Base-by-base conservation (phyloP, 2,797 vertebrate genomes). In the Muscicapa comitata region DNA sequence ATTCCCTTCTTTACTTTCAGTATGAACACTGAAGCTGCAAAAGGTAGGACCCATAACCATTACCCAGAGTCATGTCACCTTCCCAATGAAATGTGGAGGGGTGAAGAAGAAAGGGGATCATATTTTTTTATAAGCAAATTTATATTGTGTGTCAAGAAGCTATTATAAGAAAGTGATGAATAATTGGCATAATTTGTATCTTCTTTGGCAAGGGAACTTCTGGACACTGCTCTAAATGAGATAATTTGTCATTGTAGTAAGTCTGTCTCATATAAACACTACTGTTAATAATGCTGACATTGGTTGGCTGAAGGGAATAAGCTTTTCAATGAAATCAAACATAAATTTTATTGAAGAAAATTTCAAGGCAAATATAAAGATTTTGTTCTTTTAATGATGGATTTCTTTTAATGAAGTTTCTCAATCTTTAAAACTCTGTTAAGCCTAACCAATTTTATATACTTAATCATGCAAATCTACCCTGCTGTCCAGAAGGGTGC, bases 121-220 rank as follows among this genome's bases (percentile, higher is more conserved):
- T 54, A 23, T 19, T 45, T 81, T 82, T 90, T 86, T 23, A 48
- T 28, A 25, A 81, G 57, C 6, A 88, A 79, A 91, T 79, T 57
- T 81, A 81, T 93, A 86, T 61, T 61, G 28, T 81, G 40, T 78
- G 25, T 89, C 80, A 85, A 59, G 48, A 87, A 89, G 55, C 28
- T 72, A 53, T 94, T 94, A 86, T 31, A 95, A 88, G 51, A 47
- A 73, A 91, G 74, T 58, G 57, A 88, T 78, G 78, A 96, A 92
- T 93, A 94, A 95, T 66, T 91, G 84, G 51, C 57, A 91, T 88
- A 95, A 94, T 96, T 86, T 94, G n/a, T 86, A 57, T 73, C 45
- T 91, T 95, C 81, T 93, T 17, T 70, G 90, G 74, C 50, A 90
- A 81, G 25, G 14, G n/a, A 82, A 93, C 84, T 93, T 91, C 62